Evolutionary conservation across 2,797 vertebrate species (phyloP), one percentile per base, ranked within the genome.

Genomic region (Coendou prehensilis): DNA sequence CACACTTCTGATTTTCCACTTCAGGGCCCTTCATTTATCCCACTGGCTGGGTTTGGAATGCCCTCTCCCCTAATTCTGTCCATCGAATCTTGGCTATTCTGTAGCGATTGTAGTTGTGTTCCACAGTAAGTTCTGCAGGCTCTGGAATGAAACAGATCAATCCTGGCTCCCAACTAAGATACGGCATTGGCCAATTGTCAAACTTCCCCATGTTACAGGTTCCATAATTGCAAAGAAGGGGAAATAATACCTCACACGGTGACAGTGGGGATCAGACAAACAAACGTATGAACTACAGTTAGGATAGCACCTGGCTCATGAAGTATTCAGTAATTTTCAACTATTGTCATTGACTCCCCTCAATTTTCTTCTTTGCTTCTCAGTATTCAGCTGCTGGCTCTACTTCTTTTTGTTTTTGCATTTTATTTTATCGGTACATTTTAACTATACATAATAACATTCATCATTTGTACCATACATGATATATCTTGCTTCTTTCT

Each of bases 91-190:
- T 50, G 71, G 26, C 18, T 56, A 28, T 1, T 37, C 17, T 52
- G 56, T 64, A 64, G 33, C 47, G 67, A 54, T 52, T 4, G 2
- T 1, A 26, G 93, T 56, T 52, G 23, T 5, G 5, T 1, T 6
- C 52, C 22, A 1, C 0, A 2, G n/a, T 37, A 59, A 86, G 45
- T 10, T 18, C 4, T 59, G 37, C 61, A 54, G 57, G 61, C 26
- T 61, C 57, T 26, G n/a, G 28, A 52, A 17, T 11, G 56, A 30
- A 50, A 47, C 23, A 73, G 13, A 10, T 8, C 0, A 2, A 57
- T 18, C n/a, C 71, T 50, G 17, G 45, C 30, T 78, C 33, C 33
- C 0, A 0, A 23, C 0, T 2, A 76, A 63, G 87, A 67, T 0
- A 2, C 0, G 45, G 71, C 14, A 0, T 0, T 14, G 45, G 56